A percentile compares a stretch with the other conserved stretches of the same genome.
These are phyloP conservation scores for Probaryconus sp. DNA, from an alignment of 1,140 invertebrate species.

Conservation along the genomic window DNA sequence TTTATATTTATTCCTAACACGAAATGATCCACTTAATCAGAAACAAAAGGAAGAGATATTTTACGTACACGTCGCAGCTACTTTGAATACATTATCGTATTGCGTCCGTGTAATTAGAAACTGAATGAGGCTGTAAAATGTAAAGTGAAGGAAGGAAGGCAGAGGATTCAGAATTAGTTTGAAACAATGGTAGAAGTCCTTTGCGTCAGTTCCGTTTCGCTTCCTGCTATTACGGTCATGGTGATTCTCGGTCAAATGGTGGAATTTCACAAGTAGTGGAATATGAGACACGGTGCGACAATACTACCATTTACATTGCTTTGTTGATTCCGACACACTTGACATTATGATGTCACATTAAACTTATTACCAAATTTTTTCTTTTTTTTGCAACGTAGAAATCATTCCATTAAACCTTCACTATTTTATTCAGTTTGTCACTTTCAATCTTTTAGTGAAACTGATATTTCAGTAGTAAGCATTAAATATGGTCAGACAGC, in stretches of 20 bases:
- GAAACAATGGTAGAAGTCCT: slow-evolving; percentile 59
- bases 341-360: slow-evolving; percentile 32
- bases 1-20: slow-evolving; percentile 1
- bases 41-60: slow-evolving; percentile 14
- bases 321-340: slow-evolving; percentile 31
- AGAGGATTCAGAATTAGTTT: slow-evolving; percentile 55
- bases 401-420: too few species aligned
- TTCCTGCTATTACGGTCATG: slow-evolving; percentile 59
- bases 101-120: slow-evolving; percentile 54
- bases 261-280: slow-evolving; percentile 43
- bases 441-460: too few species aligned
- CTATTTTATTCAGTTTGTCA: too few species aligned
- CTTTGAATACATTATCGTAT: slow-evolving; percentile 46
- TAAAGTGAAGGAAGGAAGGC: slow-evolving; percentile 54
- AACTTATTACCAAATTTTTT: slow-evolving; percentile 32
- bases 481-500: too few species aligned
- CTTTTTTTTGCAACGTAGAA: too few species aligned
- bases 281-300: slow-evolving; percentile 47
- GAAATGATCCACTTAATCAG: slow-evolving; percentile 10
- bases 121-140: slow-evolving; percentile 57
- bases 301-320: slow-evolving; percentile 51
- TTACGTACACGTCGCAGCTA: slow-evolving; percentile 20
- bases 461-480: too few species aligned
- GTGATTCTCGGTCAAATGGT: slow-evolving; percentile 58
- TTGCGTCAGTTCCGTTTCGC: slow-evolving; percentile 60